A percentile compares a stretch with the other conserved stretches of the same genome.
Evolutionary conservation across 1,140 invertebrate species (phyloP).

Genomic region (Sitobion miscanthi): DNA sequence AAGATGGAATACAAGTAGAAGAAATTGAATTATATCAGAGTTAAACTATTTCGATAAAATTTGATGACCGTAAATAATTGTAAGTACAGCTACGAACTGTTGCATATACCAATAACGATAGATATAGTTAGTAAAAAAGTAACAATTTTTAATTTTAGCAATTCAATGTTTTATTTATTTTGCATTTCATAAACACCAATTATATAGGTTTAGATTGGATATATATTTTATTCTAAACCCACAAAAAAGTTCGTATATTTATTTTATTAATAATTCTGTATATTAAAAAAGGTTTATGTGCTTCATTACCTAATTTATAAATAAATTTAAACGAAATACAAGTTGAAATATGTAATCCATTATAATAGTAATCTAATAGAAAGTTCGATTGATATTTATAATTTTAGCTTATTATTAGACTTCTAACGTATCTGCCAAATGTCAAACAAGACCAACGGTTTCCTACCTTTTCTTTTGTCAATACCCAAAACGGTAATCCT

Average conservation of each 20-base stretch:
- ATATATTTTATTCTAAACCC: neutral
- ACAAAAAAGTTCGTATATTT: neutral
- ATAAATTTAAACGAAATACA: neutral
- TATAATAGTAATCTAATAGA: neutral
- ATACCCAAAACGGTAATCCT: neutral
- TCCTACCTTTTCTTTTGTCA: neutral
- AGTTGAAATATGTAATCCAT: neutral
- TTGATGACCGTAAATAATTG: neutral
- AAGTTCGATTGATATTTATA: conserved; percentile 11
- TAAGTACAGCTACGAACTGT: neutral
- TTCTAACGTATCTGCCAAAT: neutral
- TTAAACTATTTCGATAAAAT: conserved; percentile 1
- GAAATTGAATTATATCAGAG: neutral
- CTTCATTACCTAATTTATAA: neutral
- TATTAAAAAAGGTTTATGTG: neutral
- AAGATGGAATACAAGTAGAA: neutral
- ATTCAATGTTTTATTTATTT: neutral
- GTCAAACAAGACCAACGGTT: neutral
- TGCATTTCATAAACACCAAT: neutral
- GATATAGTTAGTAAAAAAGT: neutral
- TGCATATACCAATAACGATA: neutral
- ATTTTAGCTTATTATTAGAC: neutral
- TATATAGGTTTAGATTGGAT: neutral
- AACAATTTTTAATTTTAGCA: neutral
- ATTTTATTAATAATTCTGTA: neutral